These are phyloP conservation scores for Pammene aurita DNA, from an alignment of 2,888 invertebrate genomes.

Conservation along the genomic window DNA sequence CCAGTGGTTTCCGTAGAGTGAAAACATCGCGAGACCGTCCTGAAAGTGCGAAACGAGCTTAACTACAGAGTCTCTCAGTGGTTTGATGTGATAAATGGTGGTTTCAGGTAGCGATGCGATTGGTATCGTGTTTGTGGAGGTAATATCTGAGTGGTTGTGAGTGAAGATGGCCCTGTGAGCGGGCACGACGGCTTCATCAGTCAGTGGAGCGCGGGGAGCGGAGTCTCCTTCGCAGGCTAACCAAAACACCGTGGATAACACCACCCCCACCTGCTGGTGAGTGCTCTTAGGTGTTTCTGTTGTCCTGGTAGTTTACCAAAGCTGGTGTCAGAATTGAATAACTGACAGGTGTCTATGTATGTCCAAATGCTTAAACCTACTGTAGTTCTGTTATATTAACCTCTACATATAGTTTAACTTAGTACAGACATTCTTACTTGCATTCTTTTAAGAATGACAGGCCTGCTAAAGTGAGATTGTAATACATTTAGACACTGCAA, in stretches of 20 bases:
- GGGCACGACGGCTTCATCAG: slow-evolving; percentile 80
- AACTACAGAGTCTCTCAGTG: slow-evolving; percentile 15
- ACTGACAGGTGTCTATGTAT: background rate
- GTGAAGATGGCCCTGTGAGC: slow-evolving; percentile 85
- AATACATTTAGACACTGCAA: too few species aligned
- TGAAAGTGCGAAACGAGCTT: slow-evolving; percentile 19
- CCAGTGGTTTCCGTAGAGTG: slow-evolving; percentile 14
- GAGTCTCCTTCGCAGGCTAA: slow-evolving; percentile 83
- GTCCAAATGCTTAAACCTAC: background rate
- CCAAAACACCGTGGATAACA: slow-evolving; percentile 81
- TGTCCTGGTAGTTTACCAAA: slow-evolving; percentile 11
- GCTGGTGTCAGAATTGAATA: background rate
- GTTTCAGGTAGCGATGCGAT: slow-evolving; percentile 78
- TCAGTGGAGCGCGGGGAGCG: slow-evolving; percentile 81
- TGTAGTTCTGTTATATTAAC: too few species aligned
- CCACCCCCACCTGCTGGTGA: slow-evolving; percentile 81
- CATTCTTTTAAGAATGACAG: too few species aligned
- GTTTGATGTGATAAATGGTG: slow-evolving; percentile 56
- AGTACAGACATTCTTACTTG: too few species aligned
- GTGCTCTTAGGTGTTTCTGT: slow-evolving; percentile 47
- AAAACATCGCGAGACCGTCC: slow-evolving; percentile 26
- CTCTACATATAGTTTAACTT: too few species aligned
- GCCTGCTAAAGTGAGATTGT: too few species aligned
- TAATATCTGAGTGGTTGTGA: slow-evolving; percentile 83
- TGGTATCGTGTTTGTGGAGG: slow-evolving; percentile 80